Evolutionary conservation across 1,140 invertebrate genomes (phyloP).

Genomic region (Leptinotarsa undecemlineata): DNA sequence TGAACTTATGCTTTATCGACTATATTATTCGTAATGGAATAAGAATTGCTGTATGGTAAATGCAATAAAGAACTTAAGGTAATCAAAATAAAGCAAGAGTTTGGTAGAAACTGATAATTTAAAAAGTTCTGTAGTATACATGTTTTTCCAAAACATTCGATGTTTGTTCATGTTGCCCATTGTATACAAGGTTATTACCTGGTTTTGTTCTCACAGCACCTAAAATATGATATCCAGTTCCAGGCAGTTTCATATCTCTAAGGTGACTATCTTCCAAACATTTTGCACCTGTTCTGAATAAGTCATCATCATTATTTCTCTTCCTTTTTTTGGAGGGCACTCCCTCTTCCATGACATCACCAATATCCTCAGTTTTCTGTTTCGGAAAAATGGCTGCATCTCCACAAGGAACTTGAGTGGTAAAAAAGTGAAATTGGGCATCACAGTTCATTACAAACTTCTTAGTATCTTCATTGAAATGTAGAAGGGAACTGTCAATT

Average conservation of each 20-base stretch:
- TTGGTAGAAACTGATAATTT: too few species aligned
- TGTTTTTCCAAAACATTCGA: too few species aligned
- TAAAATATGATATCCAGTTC: constrained; percentile 69
- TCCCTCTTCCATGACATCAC: constrained; percentile 46
- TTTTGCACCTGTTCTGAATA: constrained; percentile 88
- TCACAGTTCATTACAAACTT: constrained; percentile 62
- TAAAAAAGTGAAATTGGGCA: constrained; percentile 82
- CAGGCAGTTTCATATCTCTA: constrained; percentile 62
- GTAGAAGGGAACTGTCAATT: constrained; percentile 52
- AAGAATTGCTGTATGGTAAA: too few species aligned
- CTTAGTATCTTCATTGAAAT: constrained; percentile 44
- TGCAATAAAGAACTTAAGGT: too few species aligned
- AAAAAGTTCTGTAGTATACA: too few species aligned
- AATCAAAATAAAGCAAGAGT: too few species aligned
- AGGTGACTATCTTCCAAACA: constrained; percentile 63
- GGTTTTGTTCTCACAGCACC: constrained; percentile 87
- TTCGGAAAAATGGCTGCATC: constrained; percentile 89
- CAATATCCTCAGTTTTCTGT: constrained; percentile 49
- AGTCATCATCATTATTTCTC: constrained; percentile 58
- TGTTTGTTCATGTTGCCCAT: neutral
- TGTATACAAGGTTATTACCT: constrained; percentile 57
- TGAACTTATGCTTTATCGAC: too few species aligned
- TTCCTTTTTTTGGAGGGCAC: constrained; percentile 51
- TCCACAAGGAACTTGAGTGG: constrained; percentile 88
- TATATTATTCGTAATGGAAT: too few species aligned